phyloP scores from a whole-genome alignment of 2,888 invertebrate species.

The Beris chalybata region DNA sequence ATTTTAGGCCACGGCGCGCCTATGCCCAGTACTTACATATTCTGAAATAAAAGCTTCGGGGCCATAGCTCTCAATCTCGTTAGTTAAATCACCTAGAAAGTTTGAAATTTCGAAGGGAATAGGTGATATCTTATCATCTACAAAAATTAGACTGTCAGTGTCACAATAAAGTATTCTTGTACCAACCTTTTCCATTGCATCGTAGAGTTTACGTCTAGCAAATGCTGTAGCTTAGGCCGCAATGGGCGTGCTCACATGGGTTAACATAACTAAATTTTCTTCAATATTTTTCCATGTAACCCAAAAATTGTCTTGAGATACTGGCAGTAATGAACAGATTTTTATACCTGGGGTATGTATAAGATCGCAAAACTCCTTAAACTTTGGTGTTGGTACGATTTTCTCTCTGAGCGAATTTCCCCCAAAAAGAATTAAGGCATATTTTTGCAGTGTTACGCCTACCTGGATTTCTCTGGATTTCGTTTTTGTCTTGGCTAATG shows the following conservation, averaged over 20 bases:
- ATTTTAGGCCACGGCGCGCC: no score
- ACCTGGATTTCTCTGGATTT: no score
- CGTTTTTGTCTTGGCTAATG: no score
- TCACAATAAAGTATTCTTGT: neutral
- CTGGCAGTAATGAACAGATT: neutral
- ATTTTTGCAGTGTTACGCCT: neutral
- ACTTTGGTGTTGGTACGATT: neutral
- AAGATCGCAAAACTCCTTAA: neutral
- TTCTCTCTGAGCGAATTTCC: neutral
- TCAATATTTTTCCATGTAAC: conserved; percentile 2
- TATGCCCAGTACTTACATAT: no score
- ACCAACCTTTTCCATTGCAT: neutral
- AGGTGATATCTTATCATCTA: no score
- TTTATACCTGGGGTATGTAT: neutral
- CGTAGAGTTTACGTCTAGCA: neutral
- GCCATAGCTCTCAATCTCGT: no score
- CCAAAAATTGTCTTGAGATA: neutral
- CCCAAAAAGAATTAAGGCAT: neutral
- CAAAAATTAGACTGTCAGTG: neutral
- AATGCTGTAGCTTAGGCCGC: neutral
- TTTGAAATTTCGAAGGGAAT: no score
- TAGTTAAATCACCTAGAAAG: no score
- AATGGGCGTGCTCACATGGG: neutral
- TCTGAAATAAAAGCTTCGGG: no score
- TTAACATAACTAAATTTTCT: neutral